phyloP scores from a whole-genome alignment of 2,888 invertebrate genomes.

The Unio delphinus region DNA sequence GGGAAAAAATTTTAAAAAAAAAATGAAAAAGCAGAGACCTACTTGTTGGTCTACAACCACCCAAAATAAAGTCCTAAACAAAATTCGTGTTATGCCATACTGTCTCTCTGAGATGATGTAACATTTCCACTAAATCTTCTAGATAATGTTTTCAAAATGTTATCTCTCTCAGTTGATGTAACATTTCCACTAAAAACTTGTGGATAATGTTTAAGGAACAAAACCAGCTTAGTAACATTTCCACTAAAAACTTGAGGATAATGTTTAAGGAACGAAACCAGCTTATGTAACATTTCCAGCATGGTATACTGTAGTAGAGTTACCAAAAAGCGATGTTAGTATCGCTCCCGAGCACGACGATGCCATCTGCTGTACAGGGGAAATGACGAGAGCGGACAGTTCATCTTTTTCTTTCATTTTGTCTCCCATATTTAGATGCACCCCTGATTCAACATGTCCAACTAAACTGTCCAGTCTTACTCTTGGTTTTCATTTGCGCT shows the following conservation, averaged over 20 bases:
- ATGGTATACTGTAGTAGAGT: constrained; percentile 4
- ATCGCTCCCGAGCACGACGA: constrained; percentile 91
- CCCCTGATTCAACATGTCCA: constrained; percentile 1
- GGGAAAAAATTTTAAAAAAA: too few species aligned
- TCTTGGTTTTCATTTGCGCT: too few species aligned
- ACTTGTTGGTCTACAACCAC: too few species aligned
- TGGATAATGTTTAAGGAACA: not conserved
- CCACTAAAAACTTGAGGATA: not conserved
- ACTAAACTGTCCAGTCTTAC: too few species aligned
- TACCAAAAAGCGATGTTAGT: constrained; percentile 84
- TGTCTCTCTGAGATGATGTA: too few species aligned
- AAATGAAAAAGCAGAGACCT: too few species aligned
- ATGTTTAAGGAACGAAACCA: not conserved
- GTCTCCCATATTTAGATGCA: constrained; percentile 3
- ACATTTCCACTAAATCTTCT: not conserved
- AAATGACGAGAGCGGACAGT: constrained; percentile 73
- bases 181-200: not conserved
- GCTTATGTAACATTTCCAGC: too few species aligned
- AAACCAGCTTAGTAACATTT: not conserved
- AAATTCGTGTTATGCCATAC: too few species aligned
- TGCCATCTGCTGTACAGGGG: constrained; percentile 82
- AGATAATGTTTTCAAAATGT: not conserved
- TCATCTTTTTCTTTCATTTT: not conserved
- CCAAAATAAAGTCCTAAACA: too few species aligned
- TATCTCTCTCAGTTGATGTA: too few species aligned